A percentile compares a stretch with the other conserved stretches of the same genome.
These are phyloP conservation scores for Scaptomyza caliginosa DNA, from an alignment of 2,888 invertebrate genomes.

Conservation along the genomic window DNA sequence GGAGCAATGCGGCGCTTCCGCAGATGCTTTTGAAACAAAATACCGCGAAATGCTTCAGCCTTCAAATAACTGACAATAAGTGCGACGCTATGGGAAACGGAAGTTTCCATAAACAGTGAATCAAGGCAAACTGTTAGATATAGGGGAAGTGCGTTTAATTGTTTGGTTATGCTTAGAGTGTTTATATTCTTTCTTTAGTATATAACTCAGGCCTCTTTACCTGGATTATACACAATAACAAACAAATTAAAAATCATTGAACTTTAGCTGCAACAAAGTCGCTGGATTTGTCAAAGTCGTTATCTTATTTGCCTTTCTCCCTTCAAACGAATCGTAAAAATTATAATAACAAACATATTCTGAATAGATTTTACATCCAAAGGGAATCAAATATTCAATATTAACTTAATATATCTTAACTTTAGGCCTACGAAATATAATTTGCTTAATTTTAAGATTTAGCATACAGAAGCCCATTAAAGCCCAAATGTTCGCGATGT, in stretches of 20 bases:
- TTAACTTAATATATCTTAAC: neutral
- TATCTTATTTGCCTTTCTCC: neutral
- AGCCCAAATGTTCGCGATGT: constrained; percentile 3
- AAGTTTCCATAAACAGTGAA: constrained; percentile 23
- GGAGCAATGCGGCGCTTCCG: constrained; percentile 40
- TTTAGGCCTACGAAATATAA: neutral
- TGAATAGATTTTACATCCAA: neutral
- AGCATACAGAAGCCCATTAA: constrained; percentile 38
- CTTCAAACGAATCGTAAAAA: neutral
- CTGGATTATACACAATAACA: no score
- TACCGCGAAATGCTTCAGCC: constrained; percentile 29
- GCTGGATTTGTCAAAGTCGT: neutral
- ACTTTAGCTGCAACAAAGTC: no score
- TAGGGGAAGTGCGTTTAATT: neutral
- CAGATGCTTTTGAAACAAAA: constrained; percentile 49
- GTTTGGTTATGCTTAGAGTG: neutral
- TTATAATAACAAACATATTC: neutral
- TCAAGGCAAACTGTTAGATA: neutral
- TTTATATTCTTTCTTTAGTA: no score
- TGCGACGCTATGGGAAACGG: constrained; percentile 48
- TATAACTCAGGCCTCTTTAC: no score
- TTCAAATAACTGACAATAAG: constrained; percentile 7
- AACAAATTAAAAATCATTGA: no score
- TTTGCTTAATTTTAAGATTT: constrained; percentile 15
- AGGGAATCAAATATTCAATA: neutral